phyloP scores from a whole-genome alignment of 1,140 invertebrate genomes.

The Fopius arisanus region DNA sequence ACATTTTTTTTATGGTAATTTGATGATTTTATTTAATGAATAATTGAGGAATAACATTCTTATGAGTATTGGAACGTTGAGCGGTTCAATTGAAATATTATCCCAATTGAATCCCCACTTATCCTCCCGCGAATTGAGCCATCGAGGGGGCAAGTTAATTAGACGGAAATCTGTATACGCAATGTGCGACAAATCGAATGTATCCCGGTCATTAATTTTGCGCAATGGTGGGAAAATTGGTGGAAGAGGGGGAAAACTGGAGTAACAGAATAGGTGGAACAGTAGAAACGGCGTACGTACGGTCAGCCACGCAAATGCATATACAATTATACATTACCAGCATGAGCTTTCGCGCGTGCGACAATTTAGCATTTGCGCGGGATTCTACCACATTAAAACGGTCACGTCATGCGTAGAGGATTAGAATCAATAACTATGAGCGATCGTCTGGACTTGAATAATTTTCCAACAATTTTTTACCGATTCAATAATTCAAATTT shows the following conservation, averaged over 20 bases:
- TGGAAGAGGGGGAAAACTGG: neutral
- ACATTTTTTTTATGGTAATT: too few species aligned
- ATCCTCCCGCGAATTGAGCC: neutral
- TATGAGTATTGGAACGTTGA: slow-evolving; percentile 17
- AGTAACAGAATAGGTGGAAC: slow-evolving; percentile 2
- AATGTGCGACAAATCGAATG: slow-evolving; percentile 30
- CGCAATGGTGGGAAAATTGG: neutral
- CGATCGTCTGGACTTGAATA: neutral
- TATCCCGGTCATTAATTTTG: slow-evolving; percentile 30
- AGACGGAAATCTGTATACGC: slow-evolving; percentile 29
- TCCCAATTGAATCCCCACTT: neutral
- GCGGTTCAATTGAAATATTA: neutral
- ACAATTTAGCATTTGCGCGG: neutral
- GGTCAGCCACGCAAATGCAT: neutral
- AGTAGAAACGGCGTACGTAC: slow-evolving; percentile 5
- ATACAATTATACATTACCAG: neutral
- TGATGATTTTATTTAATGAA: too few species aligned
- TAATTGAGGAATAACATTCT: too few species aligned
- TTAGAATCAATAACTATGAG: neutral
- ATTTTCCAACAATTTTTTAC: too few species aligned
- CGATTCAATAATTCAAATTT: too few species aligned
- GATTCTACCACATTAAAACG: neutral
- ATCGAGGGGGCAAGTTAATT: slow-evolving; percentile 19
- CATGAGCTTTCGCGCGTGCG: neutral
- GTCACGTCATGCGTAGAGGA: neutral